Base-by-base conservation (phyloP, 1,140 invertebrate genomes). In the Drosophila persimilis region DNA sequence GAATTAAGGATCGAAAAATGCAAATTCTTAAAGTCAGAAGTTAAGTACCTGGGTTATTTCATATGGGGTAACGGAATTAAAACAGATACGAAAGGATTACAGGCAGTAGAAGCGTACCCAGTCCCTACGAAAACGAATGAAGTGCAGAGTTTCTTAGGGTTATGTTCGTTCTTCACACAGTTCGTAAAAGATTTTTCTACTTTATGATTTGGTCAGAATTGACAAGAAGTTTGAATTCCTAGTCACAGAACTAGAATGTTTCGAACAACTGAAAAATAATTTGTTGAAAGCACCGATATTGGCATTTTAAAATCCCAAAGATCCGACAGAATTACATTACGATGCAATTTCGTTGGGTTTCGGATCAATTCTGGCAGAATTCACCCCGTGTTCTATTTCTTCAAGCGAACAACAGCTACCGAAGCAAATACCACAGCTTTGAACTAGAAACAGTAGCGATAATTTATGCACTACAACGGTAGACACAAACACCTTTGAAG, bases 171-270 rank as follows among this genome's bases (percentile, higher is more conserved):
- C 17, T 17, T 17, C 0, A 17, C 0, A 17, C 17, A 0, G 17
- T 17, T 17, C 17, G 17, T 17, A 17, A 17, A 17, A 17, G 17
- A 17, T 17, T 17, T 17, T 17, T 17, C 17, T 17, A 17, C 44
- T 89, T 3, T 71, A 71, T 56, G 75, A 83, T 41, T 46, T 90
- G 9, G 46, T 76, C 29, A 80, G 62, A 61, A 89, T 89, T 53
- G 54, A 78, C 39, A 65, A 35, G 9, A 44, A 56, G 31, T 90
- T 90, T 54, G 39, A 35, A 7, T 83, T 89, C 62, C 54, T 59
- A 11, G n/a, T 46, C 1, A 50, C 15, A 17, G 58, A 83, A 45
- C 20, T 88, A 11, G 24, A 66, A n/a, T 29, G 60, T 46, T 91
- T 88, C 63, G 44, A 81, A 17, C 45, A 39, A 24, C 51, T 90